Conservation (phyloP, 2,797 vertebrate genomes). For the Oryzias dopingdopingensis region DNA sequence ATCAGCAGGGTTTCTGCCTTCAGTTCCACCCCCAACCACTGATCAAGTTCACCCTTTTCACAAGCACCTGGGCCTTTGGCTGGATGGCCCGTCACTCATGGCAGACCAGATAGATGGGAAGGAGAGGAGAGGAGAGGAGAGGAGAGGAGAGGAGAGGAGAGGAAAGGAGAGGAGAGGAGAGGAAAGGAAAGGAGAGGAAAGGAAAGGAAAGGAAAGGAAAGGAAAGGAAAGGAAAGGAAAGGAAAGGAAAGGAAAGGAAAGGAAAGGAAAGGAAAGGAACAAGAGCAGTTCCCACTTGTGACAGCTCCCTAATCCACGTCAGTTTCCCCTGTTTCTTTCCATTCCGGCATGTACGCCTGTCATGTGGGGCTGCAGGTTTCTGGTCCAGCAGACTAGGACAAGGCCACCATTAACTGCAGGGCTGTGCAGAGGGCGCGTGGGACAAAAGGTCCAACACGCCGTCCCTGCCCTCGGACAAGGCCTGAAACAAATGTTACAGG, state of each 20-base stretch:
- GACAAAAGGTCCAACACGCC: slow-evolving; percentile 91
- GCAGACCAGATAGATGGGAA: not conserved
- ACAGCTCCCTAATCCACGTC: slow-evolving; percentile 14
- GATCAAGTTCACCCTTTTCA: slow-evolving; percentile 59
- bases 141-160: not conserved
- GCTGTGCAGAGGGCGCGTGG: slow-evolving; percentile 84
- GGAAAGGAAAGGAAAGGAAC: not conserved
- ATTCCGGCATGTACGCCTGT: slow-evolving; percentile 62
- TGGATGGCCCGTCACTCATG: slow-evolving; percentile 38
- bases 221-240: not conserved
- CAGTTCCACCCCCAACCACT: slow-evolving; percentile 28
- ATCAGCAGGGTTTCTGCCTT: slow-evolving; percentile 47
- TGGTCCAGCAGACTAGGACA: slow-evolving; percentile 89
- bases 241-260: not conserved
- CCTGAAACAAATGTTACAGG: slow-evolving; percentile 95
- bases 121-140: not conserved
- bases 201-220: not conserved
- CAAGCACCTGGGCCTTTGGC: slow-evolving; percentile 55
- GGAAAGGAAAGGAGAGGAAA: not conserved
- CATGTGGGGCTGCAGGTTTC: slow-evolving; percentile 79
- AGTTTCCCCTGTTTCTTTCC: slow-evolving; percentile 62
- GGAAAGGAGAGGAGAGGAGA: not conserved
- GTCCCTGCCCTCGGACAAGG: slow-evolving; percentile 95
- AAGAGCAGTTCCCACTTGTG: slow-evolving; percentile 59
- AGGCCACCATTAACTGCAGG: slow-evolving; percentile 96